phyloP scores from a whole-genome alignment of 2,113 vertebrate genomes.

The Bucco capensis region DNA sequence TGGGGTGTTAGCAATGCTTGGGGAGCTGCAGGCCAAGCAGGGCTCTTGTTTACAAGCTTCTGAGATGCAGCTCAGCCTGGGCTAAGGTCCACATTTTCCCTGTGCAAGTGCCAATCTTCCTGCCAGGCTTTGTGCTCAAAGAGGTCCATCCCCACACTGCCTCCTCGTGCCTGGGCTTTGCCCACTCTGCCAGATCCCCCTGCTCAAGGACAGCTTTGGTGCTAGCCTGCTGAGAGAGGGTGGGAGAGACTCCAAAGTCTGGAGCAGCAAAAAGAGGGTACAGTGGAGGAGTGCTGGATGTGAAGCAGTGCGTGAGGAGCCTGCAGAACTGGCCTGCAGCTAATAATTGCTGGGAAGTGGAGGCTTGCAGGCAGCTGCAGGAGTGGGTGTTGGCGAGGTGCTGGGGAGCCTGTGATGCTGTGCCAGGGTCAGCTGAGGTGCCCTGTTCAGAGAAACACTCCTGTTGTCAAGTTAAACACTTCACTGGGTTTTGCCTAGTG shows the following conservation, averaged over 20 bases:
- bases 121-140: neutral
- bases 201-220: neutral
- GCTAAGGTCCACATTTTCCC: neutral
- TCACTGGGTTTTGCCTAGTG: conserved; percentile 11
- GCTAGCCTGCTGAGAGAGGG: neutral
- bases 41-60: neutral
- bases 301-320: rapidly evolving
- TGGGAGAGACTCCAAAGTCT: neutral
- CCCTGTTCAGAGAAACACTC: neutral
- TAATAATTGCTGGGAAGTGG: rapidly evolving
- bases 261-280: neutral
- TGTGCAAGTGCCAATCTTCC: neutral
- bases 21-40: neutral
- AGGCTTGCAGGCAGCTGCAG: neutral
- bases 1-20: neutral
- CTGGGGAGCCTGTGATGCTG: neutral
- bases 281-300: neutral
- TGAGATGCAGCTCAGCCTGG: neutral
- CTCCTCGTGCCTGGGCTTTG: neutral
- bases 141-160: rapidly evolving
- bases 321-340: rapidly evolving
- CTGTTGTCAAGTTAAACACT: conserved; percentile 16
- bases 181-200: neutral
- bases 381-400: neutral
- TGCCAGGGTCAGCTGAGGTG: neutral